These are phyloP conservation scores for Naso thynnoides DNA, from an alignment of 2,797 vertebrate species.

Conservation along the genomic window DNA sequence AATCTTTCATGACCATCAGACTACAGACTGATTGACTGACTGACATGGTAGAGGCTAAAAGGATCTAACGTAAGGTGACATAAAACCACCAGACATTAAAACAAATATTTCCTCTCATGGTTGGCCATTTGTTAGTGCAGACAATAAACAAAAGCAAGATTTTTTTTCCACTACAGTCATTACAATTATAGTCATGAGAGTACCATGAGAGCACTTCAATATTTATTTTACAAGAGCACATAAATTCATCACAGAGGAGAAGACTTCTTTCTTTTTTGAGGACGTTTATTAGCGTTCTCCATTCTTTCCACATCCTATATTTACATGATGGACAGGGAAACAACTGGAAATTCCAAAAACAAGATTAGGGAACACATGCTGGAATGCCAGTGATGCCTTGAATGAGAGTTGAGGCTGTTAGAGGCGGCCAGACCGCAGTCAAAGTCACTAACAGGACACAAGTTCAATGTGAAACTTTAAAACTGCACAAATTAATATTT, in stretches of 20 bases:
- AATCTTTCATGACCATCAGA: not conserved
- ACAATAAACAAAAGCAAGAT: conserved; percentile 10
- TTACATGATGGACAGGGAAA: conserved; percentile 16
- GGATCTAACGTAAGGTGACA: not conserved
- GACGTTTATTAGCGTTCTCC: conserved; percentile 10
- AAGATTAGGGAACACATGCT: conserved; percentile 35
- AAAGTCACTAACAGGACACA: not conserved
- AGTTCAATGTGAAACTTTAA: not conserved
- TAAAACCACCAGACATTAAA: not conserved
- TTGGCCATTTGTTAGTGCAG: not conserved
- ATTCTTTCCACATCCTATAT: conserved; percentile 29
- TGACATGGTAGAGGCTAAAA: not conserved
- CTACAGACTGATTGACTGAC: not conserved
- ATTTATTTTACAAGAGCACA: conserved; percentile 7
- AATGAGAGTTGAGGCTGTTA: conserved; percentile 6
- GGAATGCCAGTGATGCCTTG: conserved; percentile 23
- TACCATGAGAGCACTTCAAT: conserved; percentile 3
- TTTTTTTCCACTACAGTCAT: not conserved
- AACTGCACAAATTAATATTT: conserved; percentile 4
- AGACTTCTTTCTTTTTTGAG: not conserved
- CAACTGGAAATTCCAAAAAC: conserved; percentile 49
- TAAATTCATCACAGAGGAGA: not conserved
- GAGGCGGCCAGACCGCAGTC: conserved; percentile 6
- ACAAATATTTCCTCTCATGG: not conserved
- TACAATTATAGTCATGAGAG: conserved; percentile 17